phyloP scores from a whole-genome alignment of 2,888 invertebrate genomes.

The Hesperia comma region DNA sequence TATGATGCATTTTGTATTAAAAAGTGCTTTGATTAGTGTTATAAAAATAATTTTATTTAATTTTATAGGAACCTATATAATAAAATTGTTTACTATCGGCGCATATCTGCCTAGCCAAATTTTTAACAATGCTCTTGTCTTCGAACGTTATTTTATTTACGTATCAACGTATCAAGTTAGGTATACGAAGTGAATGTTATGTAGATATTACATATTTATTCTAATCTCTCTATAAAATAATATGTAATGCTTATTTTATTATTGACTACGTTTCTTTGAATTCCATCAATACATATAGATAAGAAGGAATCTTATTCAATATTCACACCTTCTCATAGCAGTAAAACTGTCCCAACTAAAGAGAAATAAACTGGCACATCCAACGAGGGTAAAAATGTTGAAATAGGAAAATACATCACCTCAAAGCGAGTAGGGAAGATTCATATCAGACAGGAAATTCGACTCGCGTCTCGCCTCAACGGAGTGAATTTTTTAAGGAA shows the following conservation, averaged over 20 bases:
- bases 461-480: conserved; percentile 70
- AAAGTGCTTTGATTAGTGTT: too few species aligned
- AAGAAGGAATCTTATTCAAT: not conserved
- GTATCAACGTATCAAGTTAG: too few species aligned
- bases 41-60: too few species aligned
- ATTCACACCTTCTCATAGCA: conserved; percentile 21
- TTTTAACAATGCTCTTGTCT: too few species aligned
- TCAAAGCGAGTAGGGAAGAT: conserved; percentile 83
- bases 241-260: not conserved
- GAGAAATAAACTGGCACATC: conserved; percentile 23
- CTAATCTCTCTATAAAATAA: too few species aligned
- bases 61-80: too few species aligned
- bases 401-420: conserved; percentile 83
- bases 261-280: not conserved
- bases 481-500: conserved; percentile 75
- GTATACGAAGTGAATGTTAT: too few species aligned
- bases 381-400: conserved; percentile 71
- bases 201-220: too few species aligned
- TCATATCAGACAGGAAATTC: conserved; percentile 83
- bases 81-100: too few species aligned
- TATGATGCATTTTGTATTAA: not conserved
- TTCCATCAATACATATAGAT: not conserved
- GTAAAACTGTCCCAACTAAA: conserved; percentile 17
- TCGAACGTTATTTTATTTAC: not conserved
- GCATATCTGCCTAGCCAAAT: too few species aligned